Conservation (phyloP, 2,797 vertebrate species). For the Danio aesculapii region DNA sequence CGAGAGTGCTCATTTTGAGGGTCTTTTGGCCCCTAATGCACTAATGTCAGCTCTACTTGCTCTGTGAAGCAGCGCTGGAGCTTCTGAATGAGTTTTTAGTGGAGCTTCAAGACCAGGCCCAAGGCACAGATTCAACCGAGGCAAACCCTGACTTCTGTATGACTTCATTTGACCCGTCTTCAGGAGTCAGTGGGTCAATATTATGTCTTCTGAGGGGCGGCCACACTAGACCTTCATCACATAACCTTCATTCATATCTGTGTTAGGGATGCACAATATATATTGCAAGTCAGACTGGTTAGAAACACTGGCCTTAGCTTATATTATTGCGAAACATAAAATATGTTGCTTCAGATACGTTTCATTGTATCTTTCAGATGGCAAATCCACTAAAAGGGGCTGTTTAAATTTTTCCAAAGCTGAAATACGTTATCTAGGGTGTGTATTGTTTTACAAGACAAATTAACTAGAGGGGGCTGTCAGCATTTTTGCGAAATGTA, state of each 20-base stretch:
- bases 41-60: constrained; percentile 46
- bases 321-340: no score
- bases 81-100: not conserved
- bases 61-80: constrained; percentile 9
- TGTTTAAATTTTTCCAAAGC: no score
- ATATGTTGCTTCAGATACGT: no score
- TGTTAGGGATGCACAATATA: not conserved
- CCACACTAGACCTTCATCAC: not conserved
- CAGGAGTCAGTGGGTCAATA: not conserved
- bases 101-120: not conserved
- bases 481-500: no score
- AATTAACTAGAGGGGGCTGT: no score
- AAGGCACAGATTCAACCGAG: constrained; percentile 35
- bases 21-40: constrained; percentile 28
- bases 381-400: no score
- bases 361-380: no score
- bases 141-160: constrained; percentile 16
- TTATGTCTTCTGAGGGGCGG: not conserved
- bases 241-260: not conserved
- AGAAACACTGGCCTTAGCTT: no score
- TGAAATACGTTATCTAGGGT: no score
- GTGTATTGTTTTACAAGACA: no score
- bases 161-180: not conserved
- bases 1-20: constrained; percentile 6
- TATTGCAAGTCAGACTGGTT: no score